phyloP scores from a whole-genome alignment of 1,140 invertebrate genomes.

The Rhizoglyphus robini region DNA sequence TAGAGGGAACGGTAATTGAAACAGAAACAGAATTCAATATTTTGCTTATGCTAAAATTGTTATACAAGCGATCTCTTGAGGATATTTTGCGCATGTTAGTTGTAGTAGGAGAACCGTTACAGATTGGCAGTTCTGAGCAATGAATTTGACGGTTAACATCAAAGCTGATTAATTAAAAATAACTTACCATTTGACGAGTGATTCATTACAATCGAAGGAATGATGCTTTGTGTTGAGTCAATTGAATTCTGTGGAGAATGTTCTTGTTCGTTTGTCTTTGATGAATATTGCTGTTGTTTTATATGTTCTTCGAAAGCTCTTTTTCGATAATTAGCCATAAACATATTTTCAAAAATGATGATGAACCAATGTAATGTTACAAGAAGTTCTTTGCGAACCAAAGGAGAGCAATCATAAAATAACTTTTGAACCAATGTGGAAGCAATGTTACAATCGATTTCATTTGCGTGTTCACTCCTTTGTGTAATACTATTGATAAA shows the following conservation, averaged over 20 bases:
- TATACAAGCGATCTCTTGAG: slow-evolving; percentile 23
- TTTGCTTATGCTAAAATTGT: background rate
- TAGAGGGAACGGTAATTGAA: background rate
- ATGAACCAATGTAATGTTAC: slow-evolving; percentile 81
- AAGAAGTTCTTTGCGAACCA: slow-evolving; percentile 69
- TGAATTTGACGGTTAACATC: background rate
- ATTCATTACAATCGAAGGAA: background rate
- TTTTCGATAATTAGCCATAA: slow-evolving; percentile 39
- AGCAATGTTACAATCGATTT: slow-evolving; percentile 77
- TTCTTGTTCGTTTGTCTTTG: background rate
- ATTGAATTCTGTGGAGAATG: background rate
- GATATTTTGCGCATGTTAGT: slow-evolving; percentile 23
- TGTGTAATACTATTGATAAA: slow-evolving; percentile 67
- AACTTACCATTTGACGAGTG: background rate
- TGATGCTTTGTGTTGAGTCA: background rate
- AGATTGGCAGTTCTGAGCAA: background rate
- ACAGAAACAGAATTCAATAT: background rate
- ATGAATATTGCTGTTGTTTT: background rate
- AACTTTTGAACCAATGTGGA: slow-evolving; percentile 65
- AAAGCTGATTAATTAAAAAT: background rate
- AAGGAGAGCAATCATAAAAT: slow-evolving; percentile 63
- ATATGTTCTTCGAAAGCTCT: background rate
- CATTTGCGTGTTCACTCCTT: slow-evolving; percentile 78
- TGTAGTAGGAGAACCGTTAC: background rate
- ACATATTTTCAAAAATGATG: slow-evolving; percentile 73